These are phyloP conservation scores for Spicauda simplicius DNA, from an alignment of 2,888 invertebrate species.

Conservation along the genomic window DNA sequence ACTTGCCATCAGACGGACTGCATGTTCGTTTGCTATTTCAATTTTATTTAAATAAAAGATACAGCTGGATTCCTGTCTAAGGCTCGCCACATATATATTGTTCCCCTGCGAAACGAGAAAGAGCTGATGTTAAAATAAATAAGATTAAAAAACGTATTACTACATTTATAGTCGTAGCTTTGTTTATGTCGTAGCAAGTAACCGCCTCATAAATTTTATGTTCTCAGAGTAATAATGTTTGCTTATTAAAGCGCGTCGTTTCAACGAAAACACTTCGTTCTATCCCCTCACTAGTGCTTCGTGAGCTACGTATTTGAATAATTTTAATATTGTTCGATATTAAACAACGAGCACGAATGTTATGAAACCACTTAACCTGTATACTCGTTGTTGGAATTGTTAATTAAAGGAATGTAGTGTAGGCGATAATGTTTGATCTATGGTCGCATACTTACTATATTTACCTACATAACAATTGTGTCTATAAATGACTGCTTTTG, in stretches of 20 bases:
- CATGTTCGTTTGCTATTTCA: too few relatives aligned
- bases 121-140: too few relatives aligned
- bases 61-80: too few relatives aligned
- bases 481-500: too few relatives aligned
- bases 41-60: too few relatives aligned
- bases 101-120: too few relatives aligned
- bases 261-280: constrained; percentile 57
- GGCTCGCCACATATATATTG: too few relatives aligned
- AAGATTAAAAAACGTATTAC: neutral
- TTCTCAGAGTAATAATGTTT: constrained; percentile 70
- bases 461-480: too few relatives aligned
- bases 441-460: too few relatives aligned
- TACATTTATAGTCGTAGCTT: constrained; percentile 51
- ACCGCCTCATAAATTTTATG: constrained; percentile 76
- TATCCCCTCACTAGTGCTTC: constrained; percentile 52
- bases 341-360: neutral
- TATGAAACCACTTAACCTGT: neutral
- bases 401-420: neutral
- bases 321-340: constrained; percentile 55
- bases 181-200: constrained; percentile 71
- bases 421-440: neutral
- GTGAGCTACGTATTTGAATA: constrained; percentile 62
- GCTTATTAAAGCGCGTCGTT: constrained; percentile 67
- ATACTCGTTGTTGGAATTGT: neutral
- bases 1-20: too few relatives aligned